These are phyloP conservation scores for Campodea augens DNA, from an alignment of 1,140 invertebrate species.

Conservation along the genomic window DNA sequence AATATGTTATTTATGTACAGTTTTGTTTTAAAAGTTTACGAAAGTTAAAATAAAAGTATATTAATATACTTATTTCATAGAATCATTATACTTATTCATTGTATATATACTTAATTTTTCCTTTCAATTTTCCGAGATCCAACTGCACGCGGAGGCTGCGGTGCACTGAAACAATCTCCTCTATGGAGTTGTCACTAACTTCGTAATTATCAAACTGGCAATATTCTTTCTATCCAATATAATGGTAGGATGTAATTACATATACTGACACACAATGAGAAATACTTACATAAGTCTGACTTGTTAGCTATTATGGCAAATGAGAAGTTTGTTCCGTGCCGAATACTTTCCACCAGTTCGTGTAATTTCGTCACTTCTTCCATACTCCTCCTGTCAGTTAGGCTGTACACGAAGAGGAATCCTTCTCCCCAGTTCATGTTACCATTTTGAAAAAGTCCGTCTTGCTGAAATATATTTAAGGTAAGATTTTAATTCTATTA, in stretches of 20 bases:
- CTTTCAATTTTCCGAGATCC: too few species aligned
- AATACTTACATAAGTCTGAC: neutral
- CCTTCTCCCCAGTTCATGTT: conserved; percentile 67
- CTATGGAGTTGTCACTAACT: too few species aligned
- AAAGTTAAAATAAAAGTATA: too few species aligned
- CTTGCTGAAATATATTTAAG: conserved; percentile 30
- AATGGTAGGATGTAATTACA: neutral
- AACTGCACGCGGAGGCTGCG: too few species aligned
- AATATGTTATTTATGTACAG: too few species aligned
- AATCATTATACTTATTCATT: too few species aligned
- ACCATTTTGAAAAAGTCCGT: conserved; percentile 44
- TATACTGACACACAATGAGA: neutral
- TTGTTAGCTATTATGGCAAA: neutral
- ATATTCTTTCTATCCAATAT: too few species aligned
- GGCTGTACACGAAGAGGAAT: conserved; percentile 64
- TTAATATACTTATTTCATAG: too few species aligned
- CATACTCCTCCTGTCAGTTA: conserved; percentile 40
- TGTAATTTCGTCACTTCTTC: neutral
- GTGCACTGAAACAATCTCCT: too few species aligned
- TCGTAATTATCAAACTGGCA: too few species aligned
- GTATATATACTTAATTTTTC: too few species aligned
- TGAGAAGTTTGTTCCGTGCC: neutral
- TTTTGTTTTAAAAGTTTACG: too few species aligned
- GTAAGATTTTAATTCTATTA: conserved; percentile 19
- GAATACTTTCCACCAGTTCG: neutral